Evolutionary conservation across 2,888 invertebrate genomes (phyloP).

Genomic region (Agonopterix heracliana): DNA sequence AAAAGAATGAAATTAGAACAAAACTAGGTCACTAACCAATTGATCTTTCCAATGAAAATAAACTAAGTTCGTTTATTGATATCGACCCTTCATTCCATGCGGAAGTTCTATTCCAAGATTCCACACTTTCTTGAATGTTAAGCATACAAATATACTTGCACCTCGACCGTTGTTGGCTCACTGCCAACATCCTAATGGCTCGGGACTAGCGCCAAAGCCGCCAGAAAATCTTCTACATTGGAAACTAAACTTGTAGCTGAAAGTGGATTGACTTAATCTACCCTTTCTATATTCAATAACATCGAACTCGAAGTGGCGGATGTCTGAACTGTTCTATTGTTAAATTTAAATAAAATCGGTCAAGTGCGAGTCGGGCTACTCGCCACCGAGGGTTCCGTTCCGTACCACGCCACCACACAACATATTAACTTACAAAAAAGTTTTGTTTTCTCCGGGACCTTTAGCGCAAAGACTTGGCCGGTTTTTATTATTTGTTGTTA

Average conservation of each 20-base stretch:
- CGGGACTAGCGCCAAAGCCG: constrained; percentile 58
- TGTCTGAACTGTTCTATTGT: too few relatives aligned
- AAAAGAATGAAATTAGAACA: too few relatives aligned
- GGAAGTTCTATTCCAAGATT: constrained; percentile 64
- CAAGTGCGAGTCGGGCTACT: too few relatives aligned
- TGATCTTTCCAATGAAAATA: background rate
- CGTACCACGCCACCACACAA: too few relatives aligned
- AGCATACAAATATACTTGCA: constrained; percentile 69
- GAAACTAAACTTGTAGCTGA: constrained; percentile 52
- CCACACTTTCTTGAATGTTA: constrained; percentile 71
- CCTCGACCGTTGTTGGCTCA: constrained; percentile 53
- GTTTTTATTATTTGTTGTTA: too few relatives aligned
- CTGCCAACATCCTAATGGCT: constrained; percentile 68
- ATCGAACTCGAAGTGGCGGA: background rate
- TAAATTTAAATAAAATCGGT: too few relatives aligned
- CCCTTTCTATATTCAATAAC: constrained; percentile 21
- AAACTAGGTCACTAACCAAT: too few relatives aligned
- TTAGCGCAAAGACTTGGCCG: too few relatives aligned
- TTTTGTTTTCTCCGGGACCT: too few relatives aligned
- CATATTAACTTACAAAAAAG: too few relatives aligned
- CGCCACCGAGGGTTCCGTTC: too few relatives aligned
- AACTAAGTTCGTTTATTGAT: constrained; percentile 12
- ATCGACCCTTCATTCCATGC: constrained; percentile 45
- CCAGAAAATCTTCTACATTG: constrained; percentile 62
- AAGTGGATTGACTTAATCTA: constrained; percentile 56